phyloP scores from a whole-genome alignment of 2,888 invertebrate genomes.

The Allolobophora icterica region DNA sequence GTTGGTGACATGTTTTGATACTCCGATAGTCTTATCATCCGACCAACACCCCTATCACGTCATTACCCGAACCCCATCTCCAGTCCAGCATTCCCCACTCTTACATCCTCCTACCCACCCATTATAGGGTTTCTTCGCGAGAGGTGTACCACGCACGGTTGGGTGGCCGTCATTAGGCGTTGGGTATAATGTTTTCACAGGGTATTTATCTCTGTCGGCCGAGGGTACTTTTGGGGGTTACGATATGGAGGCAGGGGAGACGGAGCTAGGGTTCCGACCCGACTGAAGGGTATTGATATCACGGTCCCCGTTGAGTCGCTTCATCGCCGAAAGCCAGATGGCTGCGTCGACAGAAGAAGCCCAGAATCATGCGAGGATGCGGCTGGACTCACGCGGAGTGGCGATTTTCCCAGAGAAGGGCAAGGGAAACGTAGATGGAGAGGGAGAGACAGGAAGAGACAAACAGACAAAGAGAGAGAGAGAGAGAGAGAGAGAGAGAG shows the following conservation, averaged over 20 bases:
- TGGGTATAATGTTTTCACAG: not conserved
- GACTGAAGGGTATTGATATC: not conserved
- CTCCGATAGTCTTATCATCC: not conserved
- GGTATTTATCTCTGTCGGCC: not conserved
- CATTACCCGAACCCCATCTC: not conserved
- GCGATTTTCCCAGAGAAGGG: no score
- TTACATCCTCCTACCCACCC: not conserved
- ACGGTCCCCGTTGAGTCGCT: not conserved
- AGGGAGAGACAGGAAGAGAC: no score
- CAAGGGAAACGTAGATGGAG: no score
- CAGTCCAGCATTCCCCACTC: not conserved
- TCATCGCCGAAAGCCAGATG: not conserved
- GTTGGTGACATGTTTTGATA: constrained; percentile 3
- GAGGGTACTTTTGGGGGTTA: not conserved
- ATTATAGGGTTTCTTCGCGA: not conserved
- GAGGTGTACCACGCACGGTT: not conserved
- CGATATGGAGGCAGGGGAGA: not conserved
- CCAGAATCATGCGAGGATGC: not conserved
- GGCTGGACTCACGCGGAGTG: no score
- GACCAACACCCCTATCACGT: not conserved
- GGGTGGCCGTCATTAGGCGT: not conserved
- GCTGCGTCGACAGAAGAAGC: not conserved
- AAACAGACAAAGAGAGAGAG: no score
- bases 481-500: no score
- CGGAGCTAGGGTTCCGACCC: not conserved